Percentiles rank a stretch among this genome's conserved stretches.
Conservation (phyloP, 2,888 invertebrate genomes). For the Agrotis segetum region DNA sequence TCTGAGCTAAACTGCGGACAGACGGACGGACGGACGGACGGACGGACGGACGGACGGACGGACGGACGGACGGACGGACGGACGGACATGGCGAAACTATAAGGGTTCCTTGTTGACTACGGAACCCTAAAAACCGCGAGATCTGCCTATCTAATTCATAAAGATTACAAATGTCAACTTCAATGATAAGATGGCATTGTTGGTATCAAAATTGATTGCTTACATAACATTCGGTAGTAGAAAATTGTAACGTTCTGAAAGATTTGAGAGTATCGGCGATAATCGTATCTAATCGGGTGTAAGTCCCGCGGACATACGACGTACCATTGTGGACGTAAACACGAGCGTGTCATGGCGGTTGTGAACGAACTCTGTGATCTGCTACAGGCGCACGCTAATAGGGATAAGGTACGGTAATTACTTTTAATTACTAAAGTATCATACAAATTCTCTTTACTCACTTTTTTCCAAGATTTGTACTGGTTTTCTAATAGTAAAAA, state of each 20-base stretch:
- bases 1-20: too few relatives aligned
- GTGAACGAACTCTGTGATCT: slow-evolving; percentile 91
- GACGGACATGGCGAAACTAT: too few relatives aligned
- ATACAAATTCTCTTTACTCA: too few relatives aligned
- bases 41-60: too few relatives aligned
- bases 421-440: background rate
- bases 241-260: slow-evolving; percentile 12
- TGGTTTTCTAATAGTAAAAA: too few relatives aligned
- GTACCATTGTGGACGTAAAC: slow-evolving; percentile 50
- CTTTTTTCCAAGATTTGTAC: too few relatives aligned
- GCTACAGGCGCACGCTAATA: slow-evolving; percentile 94
- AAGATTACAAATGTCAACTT: slow-evolving; percentile 57
- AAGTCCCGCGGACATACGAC: slow-evolving; percentile 18
- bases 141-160: slow-evolving; percentile 32
- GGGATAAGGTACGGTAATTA: slow-evolving; percentile 93
- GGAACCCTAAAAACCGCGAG: too few relatives aligned
- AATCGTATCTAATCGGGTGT: slow-evolving; percentile 48
- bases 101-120: too few relatives aligned
- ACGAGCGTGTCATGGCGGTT: slow-evolving; percentile 70
- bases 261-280: slow-evolving; percentile 24
- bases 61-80: too few relatives aligned
- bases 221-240: slow-evolving; percentile 53
- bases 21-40: too few relatives aligned
- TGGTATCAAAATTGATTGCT: slow-evolving; percentile 45
- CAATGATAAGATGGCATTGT: slow-evolving; percentile 43